Evolutionary conservation across 2,797 vertebrate genomes (phyloP), one percentile per base, ranked within the genome.

Genomic region (Australoheros facetus): DNA sequence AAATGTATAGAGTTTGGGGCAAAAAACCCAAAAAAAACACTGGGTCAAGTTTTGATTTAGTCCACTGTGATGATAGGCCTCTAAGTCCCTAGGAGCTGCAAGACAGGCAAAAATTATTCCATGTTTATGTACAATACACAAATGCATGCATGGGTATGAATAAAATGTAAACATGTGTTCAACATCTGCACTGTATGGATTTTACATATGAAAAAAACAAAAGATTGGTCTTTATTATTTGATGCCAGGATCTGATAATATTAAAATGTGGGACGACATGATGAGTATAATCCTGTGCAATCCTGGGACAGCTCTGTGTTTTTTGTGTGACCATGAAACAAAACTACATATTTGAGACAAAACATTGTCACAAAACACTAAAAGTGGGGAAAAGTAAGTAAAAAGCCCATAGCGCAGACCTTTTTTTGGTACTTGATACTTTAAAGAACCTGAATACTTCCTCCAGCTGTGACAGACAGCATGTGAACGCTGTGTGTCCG

Each of bases 141-240:
- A 17, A 58, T 19, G 7, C 5, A 8, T 2, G 19, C 21, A 51
- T 30, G 6, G 7, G 0, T 69, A 10, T 2, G 7, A 54, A 56
- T 11, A 9, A 64, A 2, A 51, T 28, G 7, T 8, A 56, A 17
- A 59, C 3, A 21, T n/a, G n/a, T 17, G 39, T 70, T 17, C 19
- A 42, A 12, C 23, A 28, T 55, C 17, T 56, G 14, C 39, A 34
- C 26, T 48, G 3, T 51, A 30, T 51, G 12, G 6, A 6, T 39
- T 82, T 78, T 4, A 76, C 56, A 75, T 79, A 80, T 37, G 7
- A 39, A 78, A 82, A 85, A 85, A 90, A 80, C 70, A 87, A 82
- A 82, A 85, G 91, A 91, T 92, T 87, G 89, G 82, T 51, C 21
- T 75, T 71, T 82, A 64, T 71, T 78, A 78, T 89, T 69, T 84